Conservation (phyloP, 1,140 invertebrate genomes). For the Drosophila pruinosa region DNA sequence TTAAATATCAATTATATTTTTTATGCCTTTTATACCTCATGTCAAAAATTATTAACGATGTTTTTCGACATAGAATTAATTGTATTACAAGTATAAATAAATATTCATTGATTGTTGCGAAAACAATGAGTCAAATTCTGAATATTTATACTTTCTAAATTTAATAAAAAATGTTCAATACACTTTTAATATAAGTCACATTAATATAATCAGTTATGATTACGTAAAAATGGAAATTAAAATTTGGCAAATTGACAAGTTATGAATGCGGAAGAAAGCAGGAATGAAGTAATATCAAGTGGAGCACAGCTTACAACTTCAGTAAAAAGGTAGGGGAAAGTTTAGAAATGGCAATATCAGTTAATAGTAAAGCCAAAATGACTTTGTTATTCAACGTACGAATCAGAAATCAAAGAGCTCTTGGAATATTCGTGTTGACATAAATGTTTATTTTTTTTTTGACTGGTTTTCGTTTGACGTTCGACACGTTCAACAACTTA, state of each 20-base stretch:
- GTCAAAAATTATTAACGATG: no score
- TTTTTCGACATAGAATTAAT: no score
- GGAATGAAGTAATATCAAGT: neutral
- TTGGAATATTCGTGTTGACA: neutral
- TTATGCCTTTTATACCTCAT: no score
- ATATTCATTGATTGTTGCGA: no score
- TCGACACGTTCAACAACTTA: neutral
- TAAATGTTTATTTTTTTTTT: neutral
- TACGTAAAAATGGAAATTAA: no score
- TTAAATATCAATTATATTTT: neutral
- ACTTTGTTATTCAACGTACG: neutral
- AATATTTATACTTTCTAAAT: no score
- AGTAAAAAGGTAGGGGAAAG: neutral
- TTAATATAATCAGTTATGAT: no score
- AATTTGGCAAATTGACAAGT: no score
- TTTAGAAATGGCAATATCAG: neutral
- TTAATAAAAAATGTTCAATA: no score
- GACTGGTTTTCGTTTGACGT: neutral
- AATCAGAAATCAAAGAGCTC: neutral
- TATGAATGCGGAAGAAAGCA: neutral
- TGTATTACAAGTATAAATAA: no score
- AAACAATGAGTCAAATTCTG: no score
- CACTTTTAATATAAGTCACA: no score
- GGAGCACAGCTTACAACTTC: neutral
- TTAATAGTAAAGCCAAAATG: neutral